Conservation (phyloP, 2,888 invertebrate species). For the Drosophila hamatofila region DNA sequence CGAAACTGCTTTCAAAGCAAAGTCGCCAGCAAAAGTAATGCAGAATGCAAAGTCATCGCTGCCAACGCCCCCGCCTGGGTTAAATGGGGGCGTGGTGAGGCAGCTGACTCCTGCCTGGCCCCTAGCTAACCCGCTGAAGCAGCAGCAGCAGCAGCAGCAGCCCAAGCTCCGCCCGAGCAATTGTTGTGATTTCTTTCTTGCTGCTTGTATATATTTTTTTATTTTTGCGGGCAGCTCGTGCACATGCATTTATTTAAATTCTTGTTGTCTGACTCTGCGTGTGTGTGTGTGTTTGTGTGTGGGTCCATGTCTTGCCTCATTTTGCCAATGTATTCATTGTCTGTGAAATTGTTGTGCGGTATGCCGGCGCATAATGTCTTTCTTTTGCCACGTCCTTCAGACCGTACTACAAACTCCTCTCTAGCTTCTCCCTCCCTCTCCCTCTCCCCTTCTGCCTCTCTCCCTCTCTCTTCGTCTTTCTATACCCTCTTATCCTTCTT, state of each 20-base stretch:
- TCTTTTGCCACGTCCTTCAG: conserved; percentile 58
- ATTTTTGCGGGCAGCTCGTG: conserved; percentile 65
- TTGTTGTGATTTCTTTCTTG: conserved; percentile 71
- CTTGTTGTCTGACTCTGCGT: conserved; percentile 44
- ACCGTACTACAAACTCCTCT: conserved; percentile 1
- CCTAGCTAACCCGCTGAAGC: neutral
- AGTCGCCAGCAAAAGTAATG: conserved; percentile 76
- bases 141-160: conserved; percentile 9
- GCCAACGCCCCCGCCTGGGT: conserved; percentile 13
- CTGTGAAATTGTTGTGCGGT: conserved; percentile 79
- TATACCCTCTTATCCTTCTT: conserved; percentile 1
- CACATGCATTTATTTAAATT: conserved; percentile 82
- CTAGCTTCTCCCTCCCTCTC: conserved; percentile 14
- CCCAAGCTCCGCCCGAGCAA: conserved; percentile 52
- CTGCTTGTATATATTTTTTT: conserved; percentile 25
- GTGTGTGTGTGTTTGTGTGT: conserved; percentile 24
- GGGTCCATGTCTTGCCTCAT: conserved; percentile 57
- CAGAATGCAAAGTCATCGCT: conserved; percentile 80
- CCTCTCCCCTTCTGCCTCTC: neutral
- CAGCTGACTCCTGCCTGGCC: conserved; percentile 35
- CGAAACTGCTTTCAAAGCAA: conserved; percentile 75
- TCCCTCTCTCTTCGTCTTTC: neutral
- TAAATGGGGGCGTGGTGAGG: conserved; percentile 46
- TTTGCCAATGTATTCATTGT: conserved; percentile 79
- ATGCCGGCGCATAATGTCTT: conserved; percentile 79